Base-by-base conservation (phyloP, 2,888 invertebrate species). In the Brachyopa scutellaris region DNA sequence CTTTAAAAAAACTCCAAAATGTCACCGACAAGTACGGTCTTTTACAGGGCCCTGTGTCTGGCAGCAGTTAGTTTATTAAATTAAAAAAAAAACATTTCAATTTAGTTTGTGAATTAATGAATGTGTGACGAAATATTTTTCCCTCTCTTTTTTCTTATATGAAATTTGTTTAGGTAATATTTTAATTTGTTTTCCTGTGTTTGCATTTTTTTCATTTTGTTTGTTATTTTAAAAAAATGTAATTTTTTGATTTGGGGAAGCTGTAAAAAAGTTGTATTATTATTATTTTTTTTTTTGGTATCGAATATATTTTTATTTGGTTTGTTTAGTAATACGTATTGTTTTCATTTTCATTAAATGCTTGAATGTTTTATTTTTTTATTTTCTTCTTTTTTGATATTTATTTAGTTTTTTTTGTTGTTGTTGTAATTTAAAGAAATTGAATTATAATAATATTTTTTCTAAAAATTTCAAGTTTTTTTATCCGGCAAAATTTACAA, bases 301-400 rank as follows among this genome's bases (percentile, higher is more conserved):
- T 73, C 19, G 40, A 45, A 21, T 29, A 64, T 42, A 21, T 31
- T 67, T 36, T 74, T 61, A 26, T 13, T 36, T 33, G n/a, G 7
- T 13, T 64, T 19, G 8, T 57, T 31, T 70, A 61, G 33, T 79
- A 69, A 33, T 67, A 69, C 11, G 42, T 69, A 70, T 74, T 70
- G 51, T 70, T 70, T 57, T 77, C 53, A 64, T 57, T 57, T 72
- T 53, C 36, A 51, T 55, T 79, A 67, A 79, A 74, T 83, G 62
- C 66, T 59, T 69, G 47, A 47, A 70, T 61, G 57, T 31, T 62
- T 26, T 57, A 45, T 45, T 40, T 53, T 17, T 29, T 74, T 61
- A 8, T 64, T 72, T 70, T 26, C 38, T 51, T 40, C 7, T 61
- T 57, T 36, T 38, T 57, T 70, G 15, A 8, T 47, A 36, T 23